A percentile compares a stretch with the other conserved stretches of the same genome.
These are phyloP conservation scores for Celastrina argiolus DNA, from an alignment of 2,888 invertebrate species.

Conservation along the genomic window DNA sequence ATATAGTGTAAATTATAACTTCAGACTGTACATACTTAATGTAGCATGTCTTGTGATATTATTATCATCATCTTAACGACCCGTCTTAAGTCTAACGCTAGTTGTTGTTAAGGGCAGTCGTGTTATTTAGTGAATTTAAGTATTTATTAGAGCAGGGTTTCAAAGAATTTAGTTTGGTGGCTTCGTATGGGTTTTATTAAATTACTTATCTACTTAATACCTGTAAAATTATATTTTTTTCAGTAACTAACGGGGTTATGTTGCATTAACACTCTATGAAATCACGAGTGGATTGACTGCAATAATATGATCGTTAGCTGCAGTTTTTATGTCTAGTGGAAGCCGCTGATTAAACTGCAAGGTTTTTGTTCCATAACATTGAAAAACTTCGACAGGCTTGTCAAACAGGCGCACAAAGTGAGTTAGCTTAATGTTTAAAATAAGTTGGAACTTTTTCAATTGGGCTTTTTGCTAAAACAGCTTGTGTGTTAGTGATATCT, in stretches of 20 bases:
- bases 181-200: background rate
- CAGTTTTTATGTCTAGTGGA: background rate
- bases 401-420: conserved; percentile 71
- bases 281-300: background rate
- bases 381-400: conserved; percentile 49
- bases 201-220: background rate
- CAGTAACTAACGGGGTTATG: background rate
- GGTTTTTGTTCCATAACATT: background rate
- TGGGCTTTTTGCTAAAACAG: conserved; percentile 10
- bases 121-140: conserved; percentile 13
- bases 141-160: conserved; percentile 19
- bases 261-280: background rate
- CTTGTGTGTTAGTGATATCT: conserved; percentile 21
- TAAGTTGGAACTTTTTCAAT: conserved; percentile 11
- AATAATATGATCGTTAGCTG: background rate
- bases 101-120: conserved; percentile 11
- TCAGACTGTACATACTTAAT: background rate
- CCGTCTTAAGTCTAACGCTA: conserved; percentile 18
- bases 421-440: conserved; percentile 1
- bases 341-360: background rate
- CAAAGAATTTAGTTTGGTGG: conserved; percentile 1
- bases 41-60: conserved; percentile 13
- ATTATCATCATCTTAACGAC: background rate
- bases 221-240: background rate
- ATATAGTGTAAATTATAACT: conserved; percentile 7